phyloP scores from a whole-genome alignment of 2,797 vertebrate species.

The Hydrolagus colliei region DNA sequence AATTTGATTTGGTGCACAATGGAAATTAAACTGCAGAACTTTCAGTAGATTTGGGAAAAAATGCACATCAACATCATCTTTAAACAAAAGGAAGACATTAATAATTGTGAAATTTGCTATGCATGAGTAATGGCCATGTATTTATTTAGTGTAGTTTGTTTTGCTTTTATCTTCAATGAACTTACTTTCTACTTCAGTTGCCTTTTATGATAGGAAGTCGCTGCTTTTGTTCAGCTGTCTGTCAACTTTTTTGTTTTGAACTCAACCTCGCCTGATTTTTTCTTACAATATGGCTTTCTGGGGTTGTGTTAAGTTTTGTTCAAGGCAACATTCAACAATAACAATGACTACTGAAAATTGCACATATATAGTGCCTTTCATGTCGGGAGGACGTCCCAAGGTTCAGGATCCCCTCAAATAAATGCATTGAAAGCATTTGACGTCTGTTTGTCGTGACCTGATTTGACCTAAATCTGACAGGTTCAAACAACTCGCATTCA shows the following conservation, averaged over 20 bases:
- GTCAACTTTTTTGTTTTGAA: neutral
- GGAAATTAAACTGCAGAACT: neutral
- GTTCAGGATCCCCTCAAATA: too few species aligned
- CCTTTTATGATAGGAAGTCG: neutral
- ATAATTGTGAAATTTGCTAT: neutral
- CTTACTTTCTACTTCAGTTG: neutral
- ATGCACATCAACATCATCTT: neutral
- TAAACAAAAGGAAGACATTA: neutral
- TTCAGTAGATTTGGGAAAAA: neutral
- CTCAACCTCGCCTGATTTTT: neutral
- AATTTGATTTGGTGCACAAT: conserved; percentile 10
- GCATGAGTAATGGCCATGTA: neutral
- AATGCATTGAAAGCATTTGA: too few species aligned
- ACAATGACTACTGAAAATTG: too few species aligned
- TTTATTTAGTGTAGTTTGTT: neutral
- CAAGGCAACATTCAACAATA: too few species aligned
- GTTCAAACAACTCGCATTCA: too few species aligned
- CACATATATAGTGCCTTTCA: too few species aligned
- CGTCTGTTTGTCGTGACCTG: too few species aligned
- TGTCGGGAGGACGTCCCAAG: too few species aligned
- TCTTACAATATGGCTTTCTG: neutral
- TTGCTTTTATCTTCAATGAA: neutral
- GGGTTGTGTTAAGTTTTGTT: neutral
- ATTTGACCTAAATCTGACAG: too few species aligned
- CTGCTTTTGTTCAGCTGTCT: neutral